Percentiles rank a stretch among this genome's conserved stretches.
Evolutionary conservation across 2,113 vertebrate species (phyloP).

Genomic region (Chascanopsetta lugubris): DNA sequence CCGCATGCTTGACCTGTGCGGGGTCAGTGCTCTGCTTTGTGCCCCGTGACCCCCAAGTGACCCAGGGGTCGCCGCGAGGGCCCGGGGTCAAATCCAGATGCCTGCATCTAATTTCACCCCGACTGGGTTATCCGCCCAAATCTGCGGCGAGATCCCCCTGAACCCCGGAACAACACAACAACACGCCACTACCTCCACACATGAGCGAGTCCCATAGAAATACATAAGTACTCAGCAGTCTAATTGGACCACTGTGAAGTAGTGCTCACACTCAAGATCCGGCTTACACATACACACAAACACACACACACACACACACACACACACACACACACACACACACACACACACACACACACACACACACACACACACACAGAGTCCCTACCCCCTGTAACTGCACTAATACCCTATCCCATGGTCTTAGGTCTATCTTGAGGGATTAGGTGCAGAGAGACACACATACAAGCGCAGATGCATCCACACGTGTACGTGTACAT

Average conservation of each 20-base stretch:
- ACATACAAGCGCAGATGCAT: conserved; percentile 38
- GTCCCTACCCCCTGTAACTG: conserved; percentile 72
- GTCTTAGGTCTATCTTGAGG: conserved; percentile 72
- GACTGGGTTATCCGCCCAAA: conserved; percentile 77
- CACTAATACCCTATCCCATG: conserved; percentile 73
- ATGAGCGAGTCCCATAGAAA: conserved; percentile 58
- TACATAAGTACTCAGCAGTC: conserved; percentile 55
- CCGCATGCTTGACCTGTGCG: conserved; percentile 82
- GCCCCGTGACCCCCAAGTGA: conserved; percentile 75
- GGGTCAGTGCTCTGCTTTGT: conserved; percentile 83
- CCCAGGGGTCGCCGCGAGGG: conserved; percentile 73
- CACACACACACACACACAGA: conserved; percentile 44
- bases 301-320: too few relatives aligned
- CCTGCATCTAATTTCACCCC: conserved; percentile 82
- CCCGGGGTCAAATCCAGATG: conserved; percentile 81
- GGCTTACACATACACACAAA: conserved; percentile 21
- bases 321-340: conserved; percentile 26
- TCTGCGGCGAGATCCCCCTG: conserved; percentile 72
- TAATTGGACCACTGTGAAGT: conserved; percentile 70
- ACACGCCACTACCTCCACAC: conserved; percentile 55
- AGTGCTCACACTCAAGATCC: conserved; percentile 47
- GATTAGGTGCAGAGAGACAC: conserved; percentile 64
- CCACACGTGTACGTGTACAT: conserved; percentile 35
- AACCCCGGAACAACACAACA: conserved; percentile 41
- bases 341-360: conserved; percentile 21